Conservation (phyloP, 2,888 invertebrate genomes). For the Cenopis cana region DNA sequence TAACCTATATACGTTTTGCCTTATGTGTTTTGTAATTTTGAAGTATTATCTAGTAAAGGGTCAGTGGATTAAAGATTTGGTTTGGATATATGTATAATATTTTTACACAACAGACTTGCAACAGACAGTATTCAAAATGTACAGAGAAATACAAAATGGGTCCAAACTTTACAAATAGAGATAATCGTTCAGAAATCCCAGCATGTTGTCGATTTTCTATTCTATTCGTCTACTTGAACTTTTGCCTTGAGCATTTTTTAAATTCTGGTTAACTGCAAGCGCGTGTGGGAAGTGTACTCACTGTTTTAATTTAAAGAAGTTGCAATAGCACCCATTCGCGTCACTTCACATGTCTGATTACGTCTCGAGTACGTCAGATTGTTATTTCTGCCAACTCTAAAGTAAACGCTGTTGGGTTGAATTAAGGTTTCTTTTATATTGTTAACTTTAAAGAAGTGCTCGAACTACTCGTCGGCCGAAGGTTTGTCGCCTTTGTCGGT, state of each 20-base stretch:
- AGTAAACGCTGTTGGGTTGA: background rate
- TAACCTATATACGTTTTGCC: no score
- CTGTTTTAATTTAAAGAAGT: background rate
- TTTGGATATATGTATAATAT: no score
- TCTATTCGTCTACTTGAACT: constrained; percentile 10
- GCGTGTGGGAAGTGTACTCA: background rate
- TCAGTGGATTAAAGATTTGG: background rate
- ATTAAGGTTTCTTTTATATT: constrained; percentile 9
- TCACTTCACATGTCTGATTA: constrained; percentile 20
- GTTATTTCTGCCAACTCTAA: background rate
- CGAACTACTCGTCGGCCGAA: constrained; percentile 1
- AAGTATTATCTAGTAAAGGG: background rate
- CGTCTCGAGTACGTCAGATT: constrained; percentile 13
- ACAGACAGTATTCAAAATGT: no score
- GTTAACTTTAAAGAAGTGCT: background rate
- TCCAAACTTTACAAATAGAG: no score
- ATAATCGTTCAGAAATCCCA: no score
- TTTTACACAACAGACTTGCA: no score
- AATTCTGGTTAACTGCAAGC: background rate
- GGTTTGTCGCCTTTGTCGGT: constrained; percentile 1
- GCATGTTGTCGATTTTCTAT: no score
- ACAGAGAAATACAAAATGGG: no score
- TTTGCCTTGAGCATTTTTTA: background rate
- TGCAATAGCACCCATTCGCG: background rate
- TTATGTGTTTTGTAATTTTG: no score